phyloP scores from a whole-genome alignment of 1,140 invertebrate genomes.

The Nephotettix cincticeps region DNA sequence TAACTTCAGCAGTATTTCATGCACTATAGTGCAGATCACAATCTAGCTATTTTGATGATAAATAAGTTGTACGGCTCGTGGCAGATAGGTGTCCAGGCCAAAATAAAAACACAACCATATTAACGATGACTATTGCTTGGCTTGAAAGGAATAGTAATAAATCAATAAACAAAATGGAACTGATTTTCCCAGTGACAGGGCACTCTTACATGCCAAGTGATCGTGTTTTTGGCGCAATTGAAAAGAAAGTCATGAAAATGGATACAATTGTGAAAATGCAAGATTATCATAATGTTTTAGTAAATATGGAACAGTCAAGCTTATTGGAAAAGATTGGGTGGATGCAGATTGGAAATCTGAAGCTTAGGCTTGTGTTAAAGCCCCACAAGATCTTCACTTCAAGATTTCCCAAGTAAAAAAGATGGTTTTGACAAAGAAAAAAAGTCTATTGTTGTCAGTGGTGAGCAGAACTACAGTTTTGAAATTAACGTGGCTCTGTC shows the following conservation, averaged over 20 bases:
- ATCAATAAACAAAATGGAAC: slow-evolving; percentile 26
- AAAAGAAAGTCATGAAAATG: slow-evolving; percentile 27
- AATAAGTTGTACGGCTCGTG: slow-evolving; percentile 34
- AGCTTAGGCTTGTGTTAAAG: slow-evolving; percentile 8
- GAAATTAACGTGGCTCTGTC: not conserved
- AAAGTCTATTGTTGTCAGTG: slow-evolving; percentile 7
- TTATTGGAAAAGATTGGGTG: slow-evolving; percentile 17
- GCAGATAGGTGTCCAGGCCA: slow-evolving; percentile 39
- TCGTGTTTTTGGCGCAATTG: slow-evolving; percentile 39
- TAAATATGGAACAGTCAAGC: slow-evolving; percentile 20
- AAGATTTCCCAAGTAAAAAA: slow-evolving; percentile 13
- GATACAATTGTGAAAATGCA: not conserved
- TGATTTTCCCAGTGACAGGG: slow-evolving; percentile 37
- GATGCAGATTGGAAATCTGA: slow-evolving; percentile 16
- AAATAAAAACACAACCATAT: slow-evolving; percentile 43
- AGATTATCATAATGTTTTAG: not conserved
- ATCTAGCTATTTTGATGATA: slow-evolving; percentile 31
- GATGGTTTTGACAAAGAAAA: slow-evolving; percentile 1
- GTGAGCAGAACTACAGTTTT: slow-evolving; percentile 11
- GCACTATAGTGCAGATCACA: slow-evolving; percentile 29
- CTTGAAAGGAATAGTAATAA: slow-evolving; percentile 27
- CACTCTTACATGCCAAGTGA: slow-evolving; percentile 42
- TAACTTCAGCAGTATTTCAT: slow-evolving; percentile 40
- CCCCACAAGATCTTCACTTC: not conserved
- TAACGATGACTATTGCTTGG: slow-evolving; percentile 35